Conservation (phyloP, 2,888 invertebrate species). For the Phorcus lineatus region DNA sequence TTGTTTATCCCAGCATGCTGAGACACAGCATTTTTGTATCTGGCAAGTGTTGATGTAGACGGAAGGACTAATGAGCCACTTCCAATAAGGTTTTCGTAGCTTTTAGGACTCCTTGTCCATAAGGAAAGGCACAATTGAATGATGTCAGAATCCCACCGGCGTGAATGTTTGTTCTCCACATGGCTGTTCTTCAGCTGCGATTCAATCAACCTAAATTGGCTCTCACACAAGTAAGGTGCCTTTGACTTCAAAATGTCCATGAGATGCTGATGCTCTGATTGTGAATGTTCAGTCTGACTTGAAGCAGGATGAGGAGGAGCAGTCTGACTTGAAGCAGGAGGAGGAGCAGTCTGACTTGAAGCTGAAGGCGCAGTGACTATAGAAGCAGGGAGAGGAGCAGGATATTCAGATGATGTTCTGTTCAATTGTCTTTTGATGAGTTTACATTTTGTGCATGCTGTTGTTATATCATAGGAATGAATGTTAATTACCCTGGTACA, state of each 20-base stretch:
- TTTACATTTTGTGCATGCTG: background rate
- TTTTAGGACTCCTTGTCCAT: constrained; percentile 37
- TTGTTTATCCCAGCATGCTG: constrained; percentile 38
- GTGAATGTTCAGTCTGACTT: too few species aligned
- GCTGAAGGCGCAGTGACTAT: too few species aligned
- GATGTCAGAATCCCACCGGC: constrained; percentile 39
- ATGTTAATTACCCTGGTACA: background rate
- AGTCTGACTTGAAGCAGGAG: too few species aligned
- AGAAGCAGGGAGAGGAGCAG: too few species aligned
- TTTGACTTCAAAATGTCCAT: background rate
- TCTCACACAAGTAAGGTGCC: background rate
- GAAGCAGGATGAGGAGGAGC: too few species aligned
- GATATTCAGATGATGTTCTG: too few species aligned
- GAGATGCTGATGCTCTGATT: background rate
- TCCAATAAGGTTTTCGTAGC: constrained; percentile 30
- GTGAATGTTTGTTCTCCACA: background rate
- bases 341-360: too few species aligned
- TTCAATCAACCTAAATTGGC: background rate
- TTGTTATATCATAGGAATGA: background rate
- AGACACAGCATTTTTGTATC: constrained; percentile 34
- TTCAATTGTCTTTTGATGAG: background rate
- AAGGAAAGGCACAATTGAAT: constrained; percentile 38
- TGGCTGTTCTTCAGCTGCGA: background rate
- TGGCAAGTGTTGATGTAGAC: constrained; percentile 32
- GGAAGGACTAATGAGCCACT: constrained; percentile 36